phyloP scores from a whole-genome alignment of 2,113 vertebrate species.

The Archocentrus centrarchus region DNA sequence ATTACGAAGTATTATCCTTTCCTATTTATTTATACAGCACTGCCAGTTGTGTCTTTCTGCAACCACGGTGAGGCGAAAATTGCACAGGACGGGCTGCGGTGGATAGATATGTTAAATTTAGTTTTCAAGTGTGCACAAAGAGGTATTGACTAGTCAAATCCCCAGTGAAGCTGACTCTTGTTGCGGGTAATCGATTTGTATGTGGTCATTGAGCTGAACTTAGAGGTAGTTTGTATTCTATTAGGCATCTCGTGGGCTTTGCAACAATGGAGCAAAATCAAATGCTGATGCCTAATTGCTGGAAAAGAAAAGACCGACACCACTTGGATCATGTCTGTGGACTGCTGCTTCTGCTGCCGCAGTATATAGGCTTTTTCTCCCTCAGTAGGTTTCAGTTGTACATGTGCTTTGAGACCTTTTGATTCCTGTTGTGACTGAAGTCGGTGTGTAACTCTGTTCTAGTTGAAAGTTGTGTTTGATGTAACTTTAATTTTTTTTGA shows the following conservation, averaged over 20 bases:
- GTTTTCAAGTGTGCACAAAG: conserved; percentile 59
- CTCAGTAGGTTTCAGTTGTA: neutral
- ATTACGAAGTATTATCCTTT: neutral
- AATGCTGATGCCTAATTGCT: conserved; percentile 57
- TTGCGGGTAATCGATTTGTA: conserved; percentile 67
- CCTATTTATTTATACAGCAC: neutral
- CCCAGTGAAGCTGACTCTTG: conserved; percentile 55
- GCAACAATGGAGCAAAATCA: conserved; percentile 54
- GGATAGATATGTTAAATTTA: conserved; percentile 61
- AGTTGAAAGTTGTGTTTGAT: neutral
- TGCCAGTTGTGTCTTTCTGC: too few species aligned
- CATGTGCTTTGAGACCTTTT: neutral
- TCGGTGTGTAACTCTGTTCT: neutral
- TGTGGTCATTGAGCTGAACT: conserved; percentile 66
- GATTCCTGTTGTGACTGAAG: neutral
- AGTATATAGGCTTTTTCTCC: neutral
- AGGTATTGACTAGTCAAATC: conserved; percentile 64
- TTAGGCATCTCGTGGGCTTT: conserved; percentile 65
- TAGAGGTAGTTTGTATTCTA: conserved; percentile 74
- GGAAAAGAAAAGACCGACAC: conserved; percentile 33
- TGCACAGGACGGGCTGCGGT: neutral
- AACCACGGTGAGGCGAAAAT: neutral
- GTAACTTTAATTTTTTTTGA: neutral
- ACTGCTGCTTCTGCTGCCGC: neutral
- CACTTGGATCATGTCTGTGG: conserved; percentile 6